Percentiles rank a stretch among this genome's conserved stretches.
phyloP scores from a whole-genome alignment of 1,140 invertebrate genomes.

The Pogonomyrmex barbatus region DNA sequence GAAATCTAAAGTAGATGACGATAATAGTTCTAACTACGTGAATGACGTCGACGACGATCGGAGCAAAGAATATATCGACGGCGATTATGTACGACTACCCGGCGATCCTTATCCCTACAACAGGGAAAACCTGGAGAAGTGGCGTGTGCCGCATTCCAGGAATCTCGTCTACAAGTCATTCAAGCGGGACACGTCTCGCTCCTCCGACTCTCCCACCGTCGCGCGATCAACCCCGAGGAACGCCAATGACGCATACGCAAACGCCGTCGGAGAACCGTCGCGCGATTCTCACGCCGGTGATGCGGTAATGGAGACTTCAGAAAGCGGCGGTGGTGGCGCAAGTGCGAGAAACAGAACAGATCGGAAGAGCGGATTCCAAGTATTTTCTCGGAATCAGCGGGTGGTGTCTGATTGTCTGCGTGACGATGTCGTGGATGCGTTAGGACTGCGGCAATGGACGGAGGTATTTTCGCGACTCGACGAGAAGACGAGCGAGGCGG shows the following conservation, averaged over 20 bases:
- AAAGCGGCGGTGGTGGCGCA: conserved; percentile 6
- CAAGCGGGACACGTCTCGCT: neutral
- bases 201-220: neutral
- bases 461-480: conserved; percentile 15
- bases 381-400: conserved; percentile 49
- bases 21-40: neutral
- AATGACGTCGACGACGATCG: neutral
- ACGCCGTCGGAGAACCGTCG: neutral
- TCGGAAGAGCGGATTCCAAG: conserved; percentile 32
- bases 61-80: conserved; percentile 33
- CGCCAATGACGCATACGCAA: conserved; percentile 34
- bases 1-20: neutral
- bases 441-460: conserved; percentile 26
- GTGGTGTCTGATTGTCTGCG: conserved; percentile 59
- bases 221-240: neutral
- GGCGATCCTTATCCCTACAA: conserved; percentile 78
- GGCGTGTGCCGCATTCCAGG: conserved; percentile 49
- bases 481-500: conserved; percentile 21
- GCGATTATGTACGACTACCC: conserved; percentile 67
- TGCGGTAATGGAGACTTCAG: conserved; percentile 33
- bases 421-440: conserved; percentile 41
- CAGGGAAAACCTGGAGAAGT: conserved; percentile 73
- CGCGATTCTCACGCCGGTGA: conserved; percentile 31
- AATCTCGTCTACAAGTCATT: neutral
- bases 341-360: neutral